These are phyloP conservation scores for Euschistus heros DNA, from an alignment of 1,140 invertebrate genomes.

Conservation along the genomic window DNA sequence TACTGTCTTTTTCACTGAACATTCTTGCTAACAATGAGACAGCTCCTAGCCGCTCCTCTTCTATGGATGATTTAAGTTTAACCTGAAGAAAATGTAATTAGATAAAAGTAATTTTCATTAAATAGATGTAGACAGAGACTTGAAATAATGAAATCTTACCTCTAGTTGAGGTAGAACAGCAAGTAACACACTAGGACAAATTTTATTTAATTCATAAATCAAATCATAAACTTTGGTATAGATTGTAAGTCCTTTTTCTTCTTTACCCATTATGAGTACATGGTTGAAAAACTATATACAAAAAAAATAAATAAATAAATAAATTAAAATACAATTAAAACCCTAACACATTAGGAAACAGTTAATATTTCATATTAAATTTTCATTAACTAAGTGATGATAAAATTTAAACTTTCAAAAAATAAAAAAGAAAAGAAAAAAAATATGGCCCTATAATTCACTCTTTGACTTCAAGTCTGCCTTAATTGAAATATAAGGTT, in stretches of 20 bases:
- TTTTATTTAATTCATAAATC: slow-evolving; percentile 92
- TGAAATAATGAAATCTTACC: slow-evolving; percentile 43
- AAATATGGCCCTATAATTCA: too few species aligned
- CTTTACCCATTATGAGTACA: slow-evolving; percentile 81
- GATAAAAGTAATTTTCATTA: slow-evolving; percentile 52
- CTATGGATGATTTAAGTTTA: slow-evolving; percentile 45
- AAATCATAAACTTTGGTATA: slow-evolving; percentile 85
- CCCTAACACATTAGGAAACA: too few species aligned
- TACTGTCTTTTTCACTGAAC: slow-evolving; percentile 92
- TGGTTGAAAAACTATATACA: slow-evolving; percentile 80
- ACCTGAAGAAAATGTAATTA: slow-evolving; percentile 35
- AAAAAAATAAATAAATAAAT: too few species aligned
- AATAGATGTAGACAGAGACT: slow-evolving; percentile 56
- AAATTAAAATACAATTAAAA: too few species aligned
- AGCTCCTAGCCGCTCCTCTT: slow-evolving; percentile 51
- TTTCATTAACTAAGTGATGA: too few species aligned
- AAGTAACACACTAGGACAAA: slow-evolving; percentile 76
- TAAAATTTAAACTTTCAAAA: too few species aligned
- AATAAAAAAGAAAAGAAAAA: too few species aligned
- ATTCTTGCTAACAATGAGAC: slow-evolving; percentile 87
- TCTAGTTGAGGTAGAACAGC: slow-evolving; percentile 89
- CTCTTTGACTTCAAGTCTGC: too few species aligned
- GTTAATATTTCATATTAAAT: too few species aligned
- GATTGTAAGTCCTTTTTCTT: slow-evolving; percentile 68
- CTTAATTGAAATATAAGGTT: too few species aligned